These are phyloP conservation scores for Vireo griseus DNA, from an alignment of 2,797 vertebrate genomes.

Conservation along the genomic window DNA sequence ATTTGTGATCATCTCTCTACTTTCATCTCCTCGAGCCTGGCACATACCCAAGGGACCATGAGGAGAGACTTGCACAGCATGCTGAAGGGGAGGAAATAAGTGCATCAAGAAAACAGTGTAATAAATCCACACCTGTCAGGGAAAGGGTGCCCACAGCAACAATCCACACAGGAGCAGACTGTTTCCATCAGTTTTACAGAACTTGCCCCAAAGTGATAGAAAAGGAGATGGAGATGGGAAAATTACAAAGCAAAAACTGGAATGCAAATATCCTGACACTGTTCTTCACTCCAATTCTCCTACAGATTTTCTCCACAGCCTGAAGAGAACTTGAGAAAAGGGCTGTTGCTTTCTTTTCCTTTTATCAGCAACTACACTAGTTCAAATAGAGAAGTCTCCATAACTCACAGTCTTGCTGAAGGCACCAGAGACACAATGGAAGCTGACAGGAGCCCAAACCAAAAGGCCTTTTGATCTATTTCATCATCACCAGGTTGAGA, in stretches of 20 bases:
- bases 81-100: neutral
- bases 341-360: neutral
- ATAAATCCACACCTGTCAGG: conserved; percentile 39
- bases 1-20: neutral
- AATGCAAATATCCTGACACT: neutral
- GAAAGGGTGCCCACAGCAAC: conserved; percentile 6
- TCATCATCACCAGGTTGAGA: neutral
- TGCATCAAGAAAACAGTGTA: neutral
- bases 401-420: rapidly evolving
- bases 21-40: neutral
- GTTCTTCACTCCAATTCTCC: neutral
- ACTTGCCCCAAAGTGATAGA: neutral
- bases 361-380: neutral
- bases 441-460: neutral
- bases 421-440: neutral
- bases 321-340: neutral
- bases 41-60: rapidly evolving
- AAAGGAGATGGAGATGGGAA: neutral
- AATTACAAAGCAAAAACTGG: neutral
- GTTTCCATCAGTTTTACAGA: neutral
- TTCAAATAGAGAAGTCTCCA: neutral
- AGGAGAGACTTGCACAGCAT: neutral
- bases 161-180: neutral
- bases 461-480: neutral
- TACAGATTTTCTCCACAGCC: neutral